Conservation (phyloP, 23 tunicate genomes). For the Styela clava region DNA sequence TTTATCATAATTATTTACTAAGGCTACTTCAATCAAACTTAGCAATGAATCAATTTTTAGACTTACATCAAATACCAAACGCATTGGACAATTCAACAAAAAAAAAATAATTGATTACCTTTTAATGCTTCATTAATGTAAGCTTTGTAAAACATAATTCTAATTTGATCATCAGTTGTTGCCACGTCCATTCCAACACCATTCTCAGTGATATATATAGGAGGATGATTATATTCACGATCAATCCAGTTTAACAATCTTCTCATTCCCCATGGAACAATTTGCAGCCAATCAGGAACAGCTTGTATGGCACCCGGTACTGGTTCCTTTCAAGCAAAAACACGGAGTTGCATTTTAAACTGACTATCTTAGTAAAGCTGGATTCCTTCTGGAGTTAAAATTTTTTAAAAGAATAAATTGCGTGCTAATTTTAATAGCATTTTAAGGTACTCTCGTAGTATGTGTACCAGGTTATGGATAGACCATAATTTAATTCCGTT, state of each 20-base stretch:
- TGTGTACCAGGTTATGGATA: too few relatives aligned
- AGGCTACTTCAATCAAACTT: too few relatives aligned
- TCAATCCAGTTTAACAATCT: conserved; percentile 85
- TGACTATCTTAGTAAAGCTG: too few relatives aligned
- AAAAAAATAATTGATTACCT: conserved; percentile 36
- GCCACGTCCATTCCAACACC: conserved; percentile 85
- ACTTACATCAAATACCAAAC: too few relatives aligned
- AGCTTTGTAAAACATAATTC: conserved; percentile 72
- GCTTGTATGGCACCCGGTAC: conserved; percentile 84
- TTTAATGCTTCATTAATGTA: conserved; percentile 92
- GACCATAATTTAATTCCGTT: too few relatives aligned
- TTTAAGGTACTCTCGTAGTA: too few relatives aligned
- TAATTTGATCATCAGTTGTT: conserved; percentile 66
- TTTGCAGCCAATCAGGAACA: conserved; percentile 84
- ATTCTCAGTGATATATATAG: conserved; percentile 95
- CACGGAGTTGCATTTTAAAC: background rate
- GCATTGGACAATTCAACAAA: too few relatives aligned
- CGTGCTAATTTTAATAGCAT: too few relatives aligned
- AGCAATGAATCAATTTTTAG: too few relatives aligned
- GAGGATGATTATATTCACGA: conserved; percentile 66
- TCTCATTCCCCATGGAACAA: conserved; percentile 96
- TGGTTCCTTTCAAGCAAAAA: conserved; percentile 37
- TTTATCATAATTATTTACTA: too few relatives aligned
- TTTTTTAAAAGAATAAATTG: background rate
- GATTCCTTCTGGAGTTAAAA: too few relatives aligned